A percentile compares a stretch with the other conserved stretches of the same genome.
These are phyloP conservation scores for Apis laboriosa DNA, from an alignment of 1,140 invertebrate genomes.

Conservation along the genomic window DNA sequence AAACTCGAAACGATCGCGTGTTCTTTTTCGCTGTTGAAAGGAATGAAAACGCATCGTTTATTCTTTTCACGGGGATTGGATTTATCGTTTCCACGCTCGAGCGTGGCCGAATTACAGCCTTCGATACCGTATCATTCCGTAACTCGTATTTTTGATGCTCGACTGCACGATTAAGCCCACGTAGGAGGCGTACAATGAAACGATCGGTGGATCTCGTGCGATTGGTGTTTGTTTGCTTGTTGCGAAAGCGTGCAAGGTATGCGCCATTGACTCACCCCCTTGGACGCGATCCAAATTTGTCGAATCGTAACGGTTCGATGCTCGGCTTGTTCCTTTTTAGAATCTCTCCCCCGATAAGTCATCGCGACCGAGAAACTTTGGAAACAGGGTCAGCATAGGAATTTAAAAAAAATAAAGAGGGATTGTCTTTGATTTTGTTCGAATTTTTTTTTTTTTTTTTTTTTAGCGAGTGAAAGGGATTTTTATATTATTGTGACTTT, in stretches of 20 bases:
- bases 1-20: not conserved
- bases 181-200: constrained; percentile 61
- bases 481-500: too few relatives aligned
- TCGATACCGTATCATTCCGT: constrained; percentile 65
- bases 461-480: not conserved
- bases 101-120: constrained; percentile 67
- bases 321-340: constrained; percentile 18
- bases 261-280: constrained; percentile 26
- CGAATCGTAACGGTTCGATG: constrained; percentile 68
- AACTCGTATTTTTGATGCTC: constrained; percentile 69
- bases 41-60: not conserved
- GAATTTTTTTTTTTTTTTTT: not conserved
- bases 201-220: constrained; percentile 57
- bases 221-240: constrained; percentile 23
- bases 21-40: not conserved
- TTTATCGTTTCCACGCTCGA: constrained; percentile 9
- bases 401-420: not conserved
- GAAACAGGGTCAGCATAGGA: not conserved
- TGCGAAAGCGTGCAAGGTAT: constrained; percentile 46
- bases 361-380: not conserved
- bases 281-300: constrained; percentile 68
- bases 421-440: not conserved
- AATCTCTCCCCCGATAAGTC: not conserved
- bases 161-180: constrained; percentile 66
- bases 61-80: not conserved